These are phyloP conservation scores for Macrocentrus cingulum DNA, from an alignment of 1,140 invertebrate genomes.

Conservation along the genomic window DNA sequence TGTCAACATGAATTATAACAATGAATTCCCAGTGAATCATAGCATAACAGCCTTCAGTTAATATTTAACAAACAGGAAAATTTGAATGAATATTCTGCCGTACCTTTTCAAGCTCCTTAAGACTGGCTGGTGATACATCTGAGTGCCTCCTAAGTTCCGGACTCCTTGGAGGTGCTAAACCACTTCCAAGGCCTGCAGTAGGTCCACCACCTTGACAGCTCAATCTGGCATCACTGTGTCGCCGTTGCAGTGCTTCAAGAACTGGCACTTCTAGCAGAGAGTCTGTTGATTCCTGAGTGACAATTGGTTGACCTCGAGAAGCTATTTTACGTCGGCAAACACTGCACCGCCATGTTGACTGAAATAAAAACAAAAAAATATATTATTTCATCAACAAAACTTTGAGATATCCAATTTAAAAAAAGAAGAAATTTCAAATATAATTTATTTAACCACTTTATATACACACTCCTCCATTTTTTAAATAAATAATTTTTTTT, in stretches of 20 bases:
- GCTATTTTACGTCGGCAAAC: slow-evolving; percentile 78
- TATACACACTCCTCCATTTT: no score
- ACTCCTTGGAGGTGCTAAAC: slow-evolving; percentile 74
- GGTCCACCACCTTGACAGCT: slow-evolving; percentile 58
- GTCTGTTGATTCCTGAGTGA: slow-evolving; percentile 75
- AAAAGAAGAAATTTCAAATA: no score
- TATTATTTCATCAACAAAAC: slow-evolving; percentile 13
- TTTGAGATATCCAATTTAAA: no score
- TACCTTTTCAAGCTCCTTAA: slow-evolving; percentile 83
- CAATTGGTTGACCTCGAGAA: slow-evolving; percentile 68
- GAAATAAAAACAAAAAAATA: slow-evolving; percentile 37
- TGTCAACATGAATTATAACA: background rate
- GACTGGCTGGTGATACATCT: slow-evolving; percentile 79
- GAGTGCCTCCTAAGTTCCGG: slow-evolving; percentile 78
- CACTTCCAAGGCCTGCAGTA: slow-evolving; percentile 55
- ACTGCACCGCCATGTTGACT: slow-evolving; percentile 78
- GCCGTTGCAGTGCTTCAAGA: slow-evolving; percentile 70
- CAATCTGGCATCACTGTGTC: slow-evolving; percentile 78
- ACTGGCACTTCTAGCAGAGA: slow-evolving; percentile 77
- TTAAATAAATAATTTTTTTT: no score
- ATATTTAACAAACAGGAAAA: background rate
- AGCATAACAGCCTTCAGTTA: background rate
- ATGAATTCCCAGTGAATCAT: no score
- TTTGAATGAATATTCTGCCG: background rate
- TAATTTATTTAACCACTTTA: no score